A percentile compares a stretch with the other conserved stretches of the same genome.
phyloP scores from a whole-genome alignment of 2,113 vertebrate genomes.

The Ptilorrhoa leucosticta region DNA sequence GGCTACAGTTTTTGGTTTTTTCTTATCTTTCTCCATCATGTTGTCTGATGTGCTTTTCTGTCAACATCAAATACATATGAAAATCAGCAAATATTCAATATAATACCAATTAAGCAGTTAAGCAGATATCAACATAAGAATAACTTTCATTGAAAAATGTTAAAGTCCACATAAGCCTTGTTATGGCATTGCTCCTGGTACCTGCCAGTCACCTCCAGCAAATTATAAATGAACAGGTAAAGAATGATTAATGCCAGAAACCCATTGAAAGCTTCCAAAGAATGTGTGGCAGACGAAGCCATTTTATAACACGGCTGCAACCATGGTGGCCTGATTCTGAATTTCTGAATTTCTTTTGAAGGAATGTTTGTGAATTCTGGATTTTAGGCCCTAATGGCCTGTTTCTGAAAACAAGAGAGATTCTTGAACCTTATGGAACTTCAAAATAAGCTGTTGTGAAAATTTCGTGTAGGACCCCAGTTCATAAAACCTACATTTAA shows the following conservation, averaged over 20 bases:
- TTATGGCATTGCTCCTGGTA: neutral
- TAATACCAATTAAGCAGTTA: neutral
- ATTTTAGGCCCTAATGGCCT: neutral
- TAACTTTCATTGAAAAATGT: neutral
- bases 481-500: neutral
- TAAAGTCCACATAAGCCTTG: neutral
- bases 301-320: neutral
- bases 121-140: neutral
- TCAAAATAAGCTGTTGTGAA: neutral
- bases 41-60: neutral
- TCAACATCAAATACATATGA: neutral
- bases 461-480: neutral
- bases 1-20: neutral
- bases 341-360: neutral
- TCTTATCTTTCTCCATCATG: neutral
- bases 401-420: neutral
- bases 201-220: neutral
- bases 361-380: neutral
- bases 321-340: neutral
- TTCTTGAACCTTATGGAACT: neutral
- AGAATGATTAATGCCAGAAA: neutral
- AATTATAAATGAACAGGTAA: neutral
- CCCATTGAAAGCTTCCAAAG: neutral
- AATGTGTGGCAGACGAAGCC: rapidly evolving
- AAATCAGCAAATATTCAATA: neutral